Percentiles rank a stretch among this genome's conserved stretches.
Conservation (phyloP, 2,113 vertebrate species). For the Salvelinus alpinus region DNA sequence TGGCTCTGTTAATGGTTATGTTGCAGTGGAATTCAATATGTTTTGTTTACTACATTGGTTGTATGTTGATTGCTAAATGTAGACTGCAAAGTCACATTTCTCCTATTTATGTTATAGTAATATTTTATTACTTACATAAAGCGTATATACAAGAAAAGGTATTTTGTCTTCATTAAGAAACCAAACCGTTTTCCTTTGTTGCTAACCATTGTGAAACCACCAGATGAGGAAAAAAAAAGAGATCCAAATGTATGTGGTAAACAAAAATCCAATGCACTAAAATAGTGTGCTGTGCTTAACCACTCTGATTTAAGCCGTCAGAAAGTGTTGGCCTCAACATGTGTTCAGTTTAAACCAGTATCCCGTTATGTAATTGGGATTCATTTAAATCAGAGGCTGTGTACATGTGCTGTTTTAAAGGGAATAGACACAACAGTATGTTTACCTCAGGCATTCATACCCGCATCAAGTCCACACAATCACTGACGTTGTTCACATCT, state of each 20-base stretch:
- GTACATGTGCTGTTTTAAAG: conserved; percentile 59
- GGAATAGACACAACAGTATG: conserved; percentile 50
- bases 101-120: conserved; percentile 99
- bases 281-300: conserved; percentile 32
- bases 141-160: conserved; percentile 93
- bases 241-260: conserved; percentile 20
- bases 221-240: conserved; percentile 31
- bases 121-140: conserved; percentile 99
- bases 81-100: conserved; percentile 97
- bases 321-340: conserved; percentile 21
- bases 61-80: conserved; percentile 94
- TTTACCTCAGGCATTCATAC: conserved; percentile 63
- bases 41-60: conserved; percentile 88
- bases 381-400: conserved; percentile 57
- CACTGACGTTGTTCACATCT: conserved; percentile 53
- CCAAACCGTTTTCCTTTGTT: conserved; percentile 46
- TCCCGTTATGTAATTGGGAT: conserved; percentile 41
- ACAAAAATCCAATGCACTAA: conserved; percentile 18
- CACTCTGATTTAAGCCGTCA: conserved; percentile 28
- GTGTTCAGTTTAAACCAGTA: conserved; percentile 42
- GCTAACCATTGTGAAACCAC: conserved; percentile 48
- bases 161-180: conserved; percentile 86
- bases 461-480: conserved; percentile 58
- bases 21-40: conserved; percentile 85
- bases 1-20: conserved; percentile 84